Evolutionary conservation across 2,113 vertebrate species (phyloP), one percentile per base, ranked within the genome.

Genomic region (Lophotis ruficrista): DNA sequence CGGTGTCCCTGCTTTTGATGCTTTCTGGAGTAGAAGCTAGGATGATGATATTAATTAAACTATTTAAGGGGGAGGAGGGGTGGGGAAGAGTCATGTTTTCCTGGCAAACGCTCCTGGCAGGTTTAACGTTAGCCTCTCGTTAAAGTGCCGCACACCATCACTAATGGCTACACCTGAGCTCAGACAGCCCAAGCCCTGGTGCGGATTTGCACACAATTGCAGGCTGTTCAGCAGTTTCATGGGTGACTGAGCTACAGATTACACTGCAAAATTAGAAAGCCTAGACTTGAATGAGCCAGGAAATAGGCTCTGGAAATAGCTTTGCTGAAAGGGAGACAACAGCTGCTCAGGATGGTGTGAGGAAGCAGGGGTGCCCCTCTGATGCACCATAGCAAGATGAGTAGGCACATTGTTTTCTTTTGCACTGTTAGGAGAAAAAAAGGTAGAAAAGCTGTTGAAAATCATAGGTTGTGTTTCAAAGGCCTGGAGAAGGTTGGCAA

Each of bases 181-280:
- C 71, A 58, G n/a, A 9, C 57, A 77, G 72, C 33, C 31, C 72
- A 47, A 83, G 72, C 91, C 31, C 2, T 7, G 53, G 54, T 9
- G 3, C 7, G 30, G 47, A 50, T 96, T 96, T 96, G 81, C 62
- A 57, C 47, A 75, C 58, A 69, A 73, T 86, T 68, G 70, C 51
- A 61, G 64, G 33, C 54, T 84, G 50, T 77, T 95, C 71, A 27
- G 71, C 77, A 70, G 66, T 91, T 93, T 96, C 91, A 94, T 64
- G 96, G 89, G 30, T 96, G 90, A 93, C 96, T 95, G 82, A 95
- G 48, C 82, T 80, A 70, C 83, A 82, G 91, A 95, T 93, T 87
- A 53, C 35, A 28, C 81, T 89, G 89, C 72, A 91, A 90, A 96
- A 84, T 90, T 77, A 91, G 82, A 69, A 90, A 90, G 81, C 79